A percentile compares a stretch with the other conserved stretches of the same genome.
phyloP scores from a whole-genome alignment of 2,113 vertebrate species.

The Cepphus grylle region DNA sequence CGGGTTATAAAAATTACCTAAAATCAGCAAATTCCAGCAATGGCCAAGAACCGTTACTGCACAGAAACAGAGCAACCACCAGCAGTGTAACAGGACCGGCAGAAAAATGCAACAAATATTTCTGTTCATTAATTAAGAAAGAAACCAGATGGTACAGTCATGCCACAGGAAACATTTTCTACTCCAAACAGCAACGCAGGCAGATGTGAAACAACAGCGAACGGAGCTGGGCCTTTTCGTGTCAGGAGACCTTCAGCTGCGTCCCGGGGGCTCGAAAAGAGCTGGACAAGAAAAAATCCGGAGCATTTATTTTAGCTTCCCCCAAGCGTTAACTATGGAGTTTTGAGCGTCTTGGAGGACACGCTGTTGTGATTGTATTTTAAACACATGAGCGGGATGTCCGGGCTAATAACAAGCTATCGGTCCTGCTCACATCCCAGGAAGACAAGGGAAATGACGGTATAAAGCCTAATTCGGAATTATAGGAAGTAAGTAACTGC shows the following conservation, averaged over 20 bases:
- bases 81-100: not conserved
- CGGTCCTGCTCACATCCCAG: not conserved
- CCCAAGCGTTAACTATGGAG: not conserved
- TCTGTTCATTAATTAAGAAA: not conserved
- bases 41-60: rapidly evolving
- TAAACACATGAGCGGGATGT: not conserved
- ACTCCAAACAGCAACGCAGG: not conserved
- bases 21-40: not conserved
- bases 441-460: not conserved
- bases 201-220: not conserved
- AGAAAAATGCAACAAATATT: not conserved
- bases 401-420: not conserved
- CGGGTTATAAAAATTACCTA: not conserved
- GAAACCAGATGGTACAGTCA: not conserved
- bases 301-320: rapidly evolving
- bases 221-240: not conserved
- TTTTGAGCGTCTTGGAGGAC: not conserved
- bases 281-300: not conserved
- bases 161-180: not conserved
- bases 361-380: not conserved
- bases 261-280: not conserved
- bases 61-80: not conserved
- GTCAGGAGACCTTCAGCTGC: not conserved
- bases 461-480: not conserved
- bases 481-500: not conserved